A percentile compares a stretch with the other conserved stretches of the same genome.
Conservation (phyloP, 1,140 invertebrate genomes). For the Chrysopa pallens region DNA sequence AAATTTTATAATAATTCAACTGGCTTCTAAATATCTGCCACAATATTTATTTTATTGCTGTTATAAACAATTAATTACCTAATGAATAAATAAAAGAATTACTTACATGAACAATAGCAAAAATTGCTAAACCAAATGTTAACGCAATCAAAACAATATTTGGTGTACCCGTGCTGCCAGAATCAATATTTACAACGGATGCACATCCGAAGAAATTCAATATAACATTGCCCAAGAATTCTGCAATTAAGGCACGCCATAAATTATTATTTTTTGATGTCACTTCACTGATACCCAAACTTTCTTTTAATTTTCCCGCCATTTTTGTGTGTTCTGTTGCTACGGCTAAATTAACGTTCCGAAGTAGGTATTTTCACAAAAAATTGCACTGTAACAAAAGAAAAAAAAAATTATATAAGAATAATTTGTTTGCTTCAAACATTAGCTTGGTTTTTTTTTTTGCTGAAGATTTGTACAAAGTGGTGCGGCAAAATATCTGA, state of each 20-base stretch:
- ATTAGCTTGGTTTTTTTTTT: too few relatives aligned
- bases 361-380: too few relatives aligned
- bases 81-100: not conserved
- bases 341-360: too few relatives aligned
- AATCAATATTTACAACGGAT: slow-evolving; percentile 33
- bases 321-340: slow-evolving; percentile 7
- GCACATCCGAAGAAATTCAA: slow-evolving; percentile 75
- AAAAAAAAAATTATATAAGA: too few relatives aligned
- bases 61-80: too few relatives aligned
- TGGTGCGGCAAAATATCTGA: too few relatives aligned
- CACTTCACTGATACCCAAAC: slow-evolving; percentile 45
- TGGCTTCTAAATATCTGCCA: too few relatives aligned
- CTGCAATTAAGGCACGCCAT: slow-evolving; percentile 56
- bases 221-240: slow-evolving; percentile 67
- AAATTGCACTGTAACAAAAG: too few relatives aligned
- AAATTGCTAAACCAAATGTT: slow-evolving; percentile 72
- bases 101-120: slow-evolving; percentile 54
- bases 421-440: too few relatives aligned
- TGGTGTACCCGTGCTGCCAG: slow-evolving; percentile 20
- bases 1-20: too few relatives aligned
- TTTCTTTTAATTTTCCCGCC: slow-evolving; percentile 37
- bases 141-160: slow-evolving; percentile 62
- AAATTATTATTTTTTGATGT: slow-evolving; percentile 34
- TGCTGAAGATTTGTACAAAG: too few relatives aligned
- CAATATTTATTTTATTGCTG: too few relatives aligned